Evolutionary conservation across 1,140 invertebrate species (phyloP), one percentile per base, ranked within the genome.

Genomic region (Arion vulgaris): DNA sequence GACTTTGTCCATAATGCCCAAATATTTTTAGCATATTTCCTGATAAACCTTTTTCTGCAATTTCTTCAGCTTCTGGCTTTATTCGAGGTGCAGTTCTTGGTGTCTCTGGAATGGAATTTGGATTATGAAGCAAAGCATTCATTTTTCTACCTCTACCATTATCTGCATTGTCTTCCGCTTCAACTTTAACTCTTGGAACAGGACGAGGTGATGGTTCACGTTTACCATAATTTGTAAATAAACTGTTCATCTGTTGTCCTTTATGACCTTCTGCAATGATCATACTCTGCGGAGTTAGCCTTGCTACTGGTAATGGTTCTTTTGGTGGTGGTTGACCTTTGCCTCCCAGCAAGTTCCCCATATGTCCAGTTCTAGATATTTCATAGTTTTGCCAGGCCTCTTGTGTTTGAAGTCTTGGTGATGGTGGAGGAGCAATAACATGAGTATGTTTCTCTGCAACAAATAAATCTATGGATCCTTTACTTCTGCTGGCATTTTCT

Each of bases 171-270:
- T 86, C 87, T 57, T 88, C 86, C 0, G 83, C 90, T 71, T 91
- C 90, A 0, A 75, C 77, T 85, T 90, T 91, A 0, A 91, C 90
- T 26, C 90, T 83, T 5, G 89, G 87, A 28, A 84, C 81, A 5
- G 87, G 83, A 15, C 87, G 80, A 45, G 87, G 82, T 0, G 89
- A 90, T 32, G 76, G 53, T 0, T 88, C 85, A 15, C 86, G 73
- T n/a, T 89, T 83, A 38, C 87, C 87, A 77, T 87, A 85, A 74
- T 86, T 85, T 38, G 85, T 85, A 71, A 91, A 83, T 68, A 92
- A 77, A 68, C 69, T 62, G 45, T 79, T 85, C 75, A 88, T 89
- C 1, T 78, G 69, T 49, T 83, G 83, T 66, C 90, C 90, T 73
- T 87, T 86, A 72, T 90, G 87, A 68, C 74, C 76, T 53, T 88